Evolutionary conservation across 1,140 invertebrate genomes (phyloP).

Genomic region (Sminthurinus signatus): DNA sequence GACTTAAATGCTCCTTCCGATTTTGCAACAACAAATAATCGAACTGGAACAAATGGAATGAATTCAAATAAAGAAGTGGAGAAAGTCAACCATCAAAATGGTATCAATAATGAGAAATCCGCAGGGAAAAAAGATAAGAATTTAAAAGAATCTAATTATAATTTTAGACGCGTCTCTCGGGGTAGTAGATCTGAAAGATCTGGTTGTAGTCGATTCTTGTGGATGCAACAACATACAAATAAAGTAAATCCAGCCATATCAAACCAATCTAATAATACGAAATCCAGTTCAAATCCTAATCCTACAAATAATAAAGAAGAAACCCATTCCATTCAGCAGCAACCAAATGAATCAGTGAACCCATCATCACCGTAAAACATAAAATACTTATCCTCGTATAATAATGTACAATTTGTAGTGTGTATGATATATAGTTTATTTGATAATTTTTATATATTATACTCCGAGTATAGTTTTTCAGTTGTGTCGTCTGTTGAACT

Average conservation of each 20-base stretch:
- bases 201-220: constrained; percentile 9
- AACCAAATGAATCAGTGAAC: no score
- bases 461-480: no score
- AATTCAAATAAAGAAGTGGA: background rate
- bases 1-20: constrained; percentile 26
- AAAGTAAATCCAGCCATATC: constrained; percentile 9
- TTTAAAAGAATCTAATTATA: background rate
- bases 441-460: no score
- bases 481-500: no score
- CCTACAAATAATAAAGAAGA: no score
- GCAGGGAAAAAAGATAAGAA: no score
- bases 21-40: background rate
- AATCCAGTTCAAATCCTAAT: background rate
- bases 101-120: background rate
- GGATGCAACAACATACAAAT: constrained; percentile 9
- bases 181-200: background rate
- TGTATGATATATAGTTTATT: no score
- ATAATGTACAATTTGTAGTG: no score
- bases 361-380: no score
- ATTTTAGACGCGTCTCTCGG: background rate
- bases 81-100: background rate
- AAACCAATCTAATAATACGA: background rate
- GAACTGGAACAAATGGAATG: no score
- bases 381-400: no score
- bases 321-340: no score